phyloP scores from a whole-genome alignment of 2,888 invertebrate genomes.

The Cerceris rybyensis region DNA sequence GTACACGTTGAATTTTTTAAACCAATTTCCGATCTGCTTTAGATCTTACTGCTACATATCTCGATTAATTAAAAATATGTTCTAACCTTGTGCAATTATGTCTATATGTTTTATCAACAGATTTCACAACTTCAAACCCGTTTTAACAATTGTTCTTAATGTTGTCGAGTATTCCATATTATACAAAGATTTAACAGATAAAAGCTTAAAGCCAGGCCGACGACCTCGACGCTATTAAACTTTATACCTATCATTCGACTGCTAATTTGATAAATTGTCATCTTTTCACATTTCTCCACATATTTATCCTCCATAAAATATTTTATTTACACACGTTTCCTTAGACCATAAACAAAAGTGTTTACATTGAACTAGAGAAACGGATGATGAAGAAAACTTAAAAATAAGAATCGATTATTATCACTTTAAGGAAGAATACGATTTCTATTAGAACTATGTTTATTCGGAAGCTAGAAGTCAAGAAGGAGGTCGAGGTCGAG shows the following conservation, averaged over 20 bases:
- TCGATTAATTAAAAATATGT: not conserved
- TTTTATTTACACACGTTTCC: no score
- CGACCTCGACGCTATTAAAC: not conserved
- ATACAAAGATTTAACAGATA: conserved; percentile 42
- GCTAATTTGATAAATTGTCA: no score
- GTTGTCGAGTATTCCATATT: conserved; percentile 50
- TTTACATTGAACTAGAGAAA: not conserved
- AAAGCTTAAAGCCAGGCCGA: conserved; percentile 33
- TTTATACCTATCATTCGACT: no score
- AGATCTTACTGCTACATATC: not conserved
- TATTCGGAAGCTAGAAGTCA: conserved; percentile 15
- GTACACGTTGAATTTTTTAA: not conserved
- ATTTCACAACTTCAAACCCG: not conserved
- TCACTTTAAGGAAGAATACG: not conserved
- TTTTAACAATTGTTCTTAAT: conserved; percentile 36
- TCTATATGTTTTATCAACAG: not conserved
- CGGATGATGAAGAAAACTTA: not conserved
- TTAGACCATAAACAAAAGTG: no score
- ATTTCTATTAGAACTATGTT: conserved; percentile 20
- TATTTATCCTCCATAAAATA: no score
- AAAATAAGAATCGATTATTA: conserved; percentile 5
- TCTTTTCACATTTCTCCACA: no score
- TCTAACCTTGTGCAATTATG: not conserved
- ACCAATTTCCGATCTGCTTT: not conserved
- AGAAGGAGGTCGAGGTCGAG: conserved; percentile 23